Evolutionary conservation across 2,888 invertebrate species (phyloP).

Genomic region (Epistrophe grossulariae): DNA sequence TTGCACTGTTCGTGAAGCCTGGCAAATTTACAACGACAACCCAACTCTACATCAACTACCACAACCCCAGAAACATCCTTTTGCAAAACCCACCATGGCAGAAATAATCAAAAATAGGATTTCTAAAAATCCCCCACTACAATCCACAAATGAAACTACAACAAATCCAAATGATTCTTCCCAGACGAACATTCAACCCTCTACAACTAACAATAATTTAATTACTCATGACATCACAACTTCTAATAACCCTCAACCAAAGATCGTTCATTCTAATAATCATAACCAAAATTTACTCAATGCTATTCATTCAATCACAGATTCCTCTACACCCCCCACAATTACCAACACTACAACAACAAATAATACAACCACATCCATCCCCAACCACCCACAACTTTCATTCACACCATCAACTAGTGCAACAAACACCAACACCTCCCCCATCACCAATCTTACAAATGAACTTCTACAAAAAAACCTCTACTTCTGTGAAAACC

Average conservation of each 20-base stretch:
- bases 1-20: neutral
- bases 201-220: neutral
- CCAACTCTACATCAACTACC: neutral
- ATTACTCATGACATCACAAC: neutral
- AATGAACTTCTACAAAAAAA: neutral
- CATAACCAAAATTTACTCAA: neutral
- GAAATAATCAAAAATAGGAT: neutral
- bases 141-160: neutral
- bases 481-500: neutral
- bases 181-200: neutral
- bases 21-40: neutral
- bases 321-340: neutral
- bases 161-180: neutral
- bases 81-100: neutral
- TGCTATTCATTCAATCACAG: neutral
- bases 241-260: neutral
- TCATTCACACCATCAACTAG: neutral
- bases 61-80: neutral
- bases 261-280: neutral
- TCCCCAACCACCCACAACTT: neutral
- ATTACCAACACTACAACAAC: neutral
- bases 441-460: conserved; percentile 1
- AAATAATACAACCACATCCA: neutral
- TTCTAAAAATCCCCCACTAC: too few relatives aligned
- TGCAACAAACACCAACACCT: neutral